Evolutionary conservation across 2,888 invertebrate genomes (phyloP).

Genomic region (Atrina japonica): DNA sequence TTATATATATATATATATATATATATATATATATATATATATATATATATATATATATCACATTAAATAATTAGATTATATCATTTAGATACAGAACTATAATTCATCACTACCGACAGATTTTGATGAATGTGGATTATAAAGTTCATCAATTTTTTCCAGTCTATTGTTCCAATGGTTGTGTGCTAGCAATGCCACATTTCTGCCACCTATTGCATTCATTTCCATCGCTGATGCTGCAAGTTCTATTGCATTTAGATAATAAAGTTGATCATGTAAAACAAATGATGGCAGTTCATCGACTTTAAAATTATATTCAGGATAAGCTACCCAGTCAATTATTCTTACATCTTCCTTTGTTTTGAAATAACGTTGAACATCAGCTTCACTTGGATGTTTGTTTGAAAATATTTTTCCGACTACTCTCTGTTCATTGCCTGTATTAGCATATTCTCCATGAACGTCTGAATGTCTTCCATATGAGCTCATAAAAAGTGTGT

Average conservation of each 20-base stretch:
- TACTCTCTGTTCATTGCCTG: constrained; percentile 39
- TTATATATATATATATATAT: too few species aligned
- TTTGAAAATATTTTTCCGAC: constrained; percentile 85
- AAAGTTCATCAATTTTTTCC: constrained; percentile 72
- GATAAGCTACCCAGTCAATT: constrained; percentile 75
- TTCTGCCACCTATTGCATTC: constrained; percentile 84
- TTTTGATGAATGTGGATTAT: not conserved
- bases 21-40: too few species aligned
- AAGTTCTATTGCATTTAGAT: constrained; percentile 86
- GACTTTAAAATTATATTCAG: constrained; percentile 64
- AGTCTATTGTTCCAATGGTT: constrained; percentile 77
- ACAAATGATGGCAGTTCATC: constrained; percentile 81
- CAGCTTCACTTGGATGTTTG: constrained; percentile 79
- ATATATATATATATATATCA: too few species aligned
- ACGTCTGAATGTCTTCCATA: constrained; percentile 79
- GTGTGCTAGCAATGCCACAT: constrained; percentile 84
- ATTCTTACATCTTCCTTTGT: constrained; percentile 62
- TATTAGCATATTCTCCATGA: constrained; percentile 63
- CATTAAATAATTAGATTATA: too few species aligned
- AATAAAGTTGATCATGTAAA: constrained; percentile 83
- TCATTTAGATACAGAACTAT: too few species aligned
- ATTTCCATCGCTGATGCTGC: constrained; percentile 87
- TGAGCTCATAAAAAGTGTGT: constrained; percentile 82
- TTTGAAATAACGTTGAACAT: constrained; percentile 82
- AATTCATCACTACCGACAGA: too few species aligned